These are phyloP conservation scores for Diachasmimorpha longicaudata DNA, from an alignment of 1,140 invertebrate genomes.

Conservation along the genomic window DNA sequence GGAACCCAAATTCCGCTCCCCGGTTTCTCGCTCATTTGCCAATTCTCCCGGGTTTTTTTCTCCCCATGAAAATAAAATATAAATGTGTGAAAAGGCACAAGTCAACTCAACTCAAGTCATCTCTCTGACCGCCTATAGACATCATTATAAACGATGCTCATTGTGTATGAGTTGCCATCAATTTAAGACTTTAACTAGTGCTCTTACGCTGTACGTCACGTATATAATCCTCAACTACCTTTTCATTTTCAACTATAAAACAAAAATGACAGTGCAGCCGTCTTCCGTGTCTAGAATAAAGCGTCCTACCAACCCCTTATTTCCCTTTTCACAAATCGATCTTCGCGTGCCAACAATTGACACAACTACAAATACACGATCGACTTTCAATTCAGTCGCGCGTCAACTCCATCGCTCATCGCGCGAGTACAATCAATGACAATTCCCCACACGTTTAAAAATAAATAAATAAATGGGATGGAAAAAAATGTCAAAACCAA, in stretches of 20 bases:
- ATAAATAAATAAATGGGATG: no score
- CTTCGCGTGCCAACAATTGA: no score
- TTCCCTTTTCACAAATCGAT: no score
- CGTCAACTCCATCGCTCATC: no score
- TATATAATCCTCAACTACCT: slow-evolving; percentile 32
- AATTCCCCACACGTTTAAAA: no score
- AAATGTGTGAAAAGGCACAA: not conserved
- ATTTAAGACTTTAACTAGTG: slow-evolving; percentile 54
- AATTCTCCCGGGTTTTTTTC: no score
- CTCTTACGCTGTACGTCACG: slow-evolving; percentile 26
- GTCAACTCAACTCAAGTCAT: not conserved
- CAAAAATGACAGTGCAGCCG: not conserved
- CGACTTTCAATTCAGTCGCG: no score
- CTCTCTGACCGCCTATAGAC: not conserved
- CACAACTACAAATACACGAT: no score
- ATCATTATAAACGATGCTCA: slow-evolving; percentile 59
- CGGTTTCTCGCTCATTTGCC: no score
- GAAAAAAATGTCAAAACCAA: not conserved
- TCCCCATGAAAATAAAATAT: not conserved
- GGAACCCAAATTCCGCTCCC: no score
- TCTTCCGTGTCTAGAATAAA: not conserved
- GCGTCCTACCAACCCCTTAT: no score
- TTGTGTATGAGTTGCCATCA: slow-evolving; percentile 61
- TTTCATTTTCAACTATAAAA: not conserved
- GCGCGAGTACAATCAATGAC: no score